phyloP scores from a whole-genome alignment of 1,140 invertebrate species.

The Meloidogyne chitwoodi region DNA sequence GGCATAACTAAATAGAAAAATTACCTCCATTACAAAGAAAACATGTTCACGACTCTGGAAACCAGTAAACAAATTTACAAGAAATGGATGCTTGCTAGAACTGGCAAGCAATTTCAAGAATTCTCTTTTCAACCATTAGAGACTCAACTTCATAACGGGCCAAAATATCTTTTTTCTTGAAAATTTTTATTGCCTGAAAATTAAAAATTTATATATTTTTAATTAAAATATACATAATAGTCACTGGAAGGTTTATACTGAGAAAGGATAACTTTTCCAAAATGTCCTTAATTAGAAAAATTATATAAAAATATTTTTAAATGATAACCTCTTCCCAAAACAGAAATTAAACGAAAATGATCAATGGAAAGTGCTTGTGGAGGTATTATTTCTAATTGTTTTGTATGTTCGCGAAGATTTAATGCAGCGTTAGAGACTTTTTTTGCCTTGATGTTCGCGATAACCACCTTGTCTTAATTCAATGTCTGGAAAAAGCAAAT shows the following conservation, averaged over 20 bases:
- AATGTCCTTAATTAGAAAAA: not conserved
- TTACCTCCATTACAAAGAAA: conserved; percentile 95
- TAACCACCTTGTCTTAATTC: too few species aligned
- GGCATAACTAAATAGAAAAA: too few species aligned
- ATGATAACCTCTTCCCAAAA: not conserved
- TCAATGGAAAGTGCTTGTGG: not conserved
- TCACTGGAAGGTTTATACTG: not conserved
- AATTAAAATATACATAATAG: not conserved
- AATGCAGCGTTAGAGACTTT: too few species aligned
- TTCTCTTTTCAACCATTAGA: conserved; percentile 92
- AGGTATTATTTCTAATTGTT: not conserved
- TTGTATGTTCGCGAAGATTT: too few species aligned
- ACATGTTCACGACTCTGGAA: conserved; percentile 96
- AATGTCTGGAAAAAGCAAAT: too few species aligned
- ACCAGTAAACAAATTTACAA: conserved; percentile 96
- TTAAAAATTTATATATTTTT: not conserved
- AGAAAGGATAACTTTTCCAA: not conserved
- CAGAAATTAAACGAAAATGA: not conserved
- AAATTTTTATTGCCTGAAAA: conserved; percentile 85
- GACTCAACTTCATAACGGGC: conserved; percentile 93
- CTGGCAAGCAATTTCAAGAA: conserved; percentile 99
- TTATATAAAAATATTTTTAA: not conserved
- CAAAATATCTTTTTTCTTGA: conserved; percentile 99
- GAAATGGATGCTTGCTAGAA: conserved; percentile 76
- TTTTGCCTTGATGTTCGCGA: too few species aligned